Evolutionary conservation across 2,113 vertebrate species (phyloP).

Genomic region (Australoheros scitulus): DNA sequence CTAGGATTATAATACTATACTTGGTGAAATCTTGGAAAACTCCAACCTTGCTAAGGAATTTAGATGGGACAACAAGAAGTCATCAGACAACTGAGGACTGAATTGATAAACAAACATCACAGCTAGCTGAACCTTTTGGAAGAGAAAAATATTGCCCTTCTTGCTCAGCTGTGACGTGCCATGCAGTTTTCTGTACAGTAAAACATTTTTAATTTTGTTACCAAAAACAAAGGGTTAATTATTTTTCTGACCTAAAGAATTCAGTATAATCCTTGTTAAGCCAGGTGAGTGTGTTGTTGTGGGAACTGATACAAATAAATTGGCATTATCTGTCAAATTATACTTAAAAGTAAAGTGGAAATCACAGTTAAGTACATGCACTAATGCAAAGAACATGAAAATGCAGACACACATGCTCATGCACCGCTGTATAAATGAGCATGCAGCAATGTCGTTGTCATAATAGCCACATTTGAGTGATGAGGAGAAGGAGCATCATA

Average conservation of each 20-base stretch:
- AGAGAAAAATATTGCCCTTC: background rate
- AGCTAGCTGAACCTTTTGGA: background rate
- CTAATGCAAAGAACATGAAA: background rate
- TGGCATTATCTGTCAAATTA: no score
- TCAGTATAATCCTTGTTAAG: background rate
- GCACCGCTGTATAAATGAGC: slow-evolving; percentile 23
- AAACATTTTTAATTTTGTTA: background rate
- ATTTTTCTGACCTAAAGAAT: background rate
- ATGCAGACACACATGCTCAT: background rate
- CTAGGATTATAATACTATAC: background rate
- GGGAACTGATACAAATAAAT: no score
- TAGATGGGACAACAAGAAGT: background rate
- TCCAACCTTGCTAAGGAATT: background rate
- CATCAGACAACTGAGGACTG: no score
- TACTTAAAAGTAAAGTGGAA: no score
- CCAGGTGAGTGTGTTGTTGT: background rate
- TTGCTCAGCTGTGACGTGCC: no score
- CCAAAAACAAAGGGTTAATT: background rate
- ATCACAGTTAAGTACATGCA: background rate
- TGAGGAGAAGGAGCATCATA: slow-evolving; percentile 20
- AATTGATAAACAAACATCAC: background rate
- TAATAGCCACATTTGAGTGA: slow-evolving; percentile 24
- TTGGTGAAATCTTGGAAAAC: background rate
- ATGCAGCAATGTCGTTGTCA: slow-evolving; percentile 28
- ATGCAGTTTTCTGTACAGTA: background rate